Evolutionary conservation across 2,888 invertebrate species (phyloP).

Genomic region (Terebella lapidaria): DNA sequence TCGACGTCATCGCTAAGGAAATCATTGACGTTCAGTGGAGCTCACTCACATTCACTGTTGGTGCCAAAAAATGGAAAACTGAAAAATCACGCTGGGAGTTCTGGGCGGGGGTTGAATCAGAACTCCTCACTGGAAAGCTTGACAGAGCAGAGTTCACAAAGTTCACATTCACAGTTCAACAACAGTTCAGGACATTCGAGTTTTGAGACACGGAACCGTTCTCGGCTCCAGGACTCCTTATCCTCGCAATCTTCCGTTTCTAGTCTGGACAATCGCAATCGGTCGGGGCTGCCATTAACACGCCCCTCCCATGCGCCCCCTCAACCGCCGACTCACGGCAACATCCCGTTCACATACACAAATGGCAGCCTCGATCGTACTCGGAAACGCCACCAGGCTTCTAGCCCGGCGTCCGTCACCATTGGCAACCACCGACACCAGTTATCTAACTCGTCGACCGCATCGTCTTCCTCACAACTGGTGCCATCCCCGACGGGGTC

Average conservation of each 20-base stretch:
- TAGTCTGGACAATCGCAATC: background rate
- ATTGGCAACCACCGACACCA: background rate
- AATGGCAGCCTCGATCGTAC: background rate
- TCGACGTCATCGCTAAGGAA: conserved; percentile 9
- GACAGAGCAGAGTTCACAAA: too few species aligned
- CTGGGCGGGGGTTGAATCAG: too few species aligned
- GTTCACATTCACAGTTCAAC: too few species aligned
- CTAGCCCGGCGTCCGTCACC: too few species aligned
- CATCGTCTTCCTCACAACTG: too few species aligned
- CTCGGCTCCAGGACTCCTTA: background rate
- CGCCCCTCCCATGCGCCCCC: too few species aligned
- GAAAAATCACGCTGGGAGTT: too few species aligned
- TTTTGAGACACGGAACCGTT: background rate
- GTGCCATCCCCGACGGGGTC: too few species aligned
- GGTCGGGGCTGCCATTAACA: too few species aligned
- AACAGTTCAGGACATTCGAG: too few species aligned
- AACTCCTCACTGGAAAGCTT: background rate
- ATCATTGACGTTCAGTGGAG: conserved; percentile 59
- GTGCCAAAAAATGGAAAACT: too few species aligned
- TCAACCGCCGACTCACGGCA: too few species aligned
- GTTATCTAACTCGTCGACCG: background rate
- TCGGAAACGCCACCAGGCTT: background rate
- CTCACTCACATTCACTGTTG: conserved; percentile 39
- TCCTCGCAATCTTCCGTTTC: background rate
- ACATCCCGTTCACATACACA: background rate